Evolutionary conservation across 2,797 vertebrate genomes (phyloP), one percentile per base, ranked within the genome.

Genomic region (Sandelia bainsii): DNA sequence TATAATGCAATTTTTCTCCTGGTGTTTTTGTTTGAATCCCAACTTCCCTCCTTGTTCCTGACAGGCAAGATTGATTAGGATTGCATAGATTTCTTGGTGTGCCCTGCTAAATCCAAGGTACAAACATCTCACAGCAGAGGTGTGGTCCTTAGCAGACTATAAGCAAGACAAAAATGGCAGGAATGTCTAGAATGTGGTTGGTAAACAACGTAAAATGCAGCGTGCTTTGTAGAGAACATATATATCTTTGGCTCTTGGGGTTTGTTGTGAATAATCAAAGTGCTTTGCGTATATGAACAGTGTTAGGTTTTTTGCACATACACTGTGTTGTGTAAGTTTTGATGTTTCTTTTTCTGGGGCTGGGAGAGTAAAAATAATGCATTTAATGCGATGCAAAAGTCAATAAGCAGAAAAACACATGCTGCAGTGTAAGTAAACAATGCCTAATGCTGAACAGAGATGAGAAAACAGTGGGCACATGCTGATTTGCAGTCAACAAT

Each of bases 381-480:
- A 22, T 82, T 83, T 84, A 73, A 62, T 52, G 72, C 12, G 39
- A 69, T 49, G 69, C 59, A 71, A 29, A 80, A 84, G 74, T 83
- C 83, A 67, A 75, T 75, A 81, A 89, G 86, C 85, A 81, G 82
- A 79, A 91, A 89, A 90, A 83, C 79, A 86, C 83, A 90, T 78
- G 84, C 88, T 89, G 87, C 82, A 76, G 88, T 79, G 82, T 64
- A 83, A 88, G 82, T 89, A 83, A 91, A 89, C 85, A 87, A 90
- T 79, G 59, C 78, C 82, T 76, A 87, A 81, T 81, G 84, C 82
- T 82, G 81, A 80, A 68, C 57, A 42, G 72, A 87, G 83, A 91
- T 90, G 90, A 88, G 90, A 80, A 90, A 91, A 92, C 92, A 93
- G 92, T 87, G 71, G 82, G 56, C 87, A 89, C 90, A 82, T 89